Base-by-base conservation (phyloP, 2,888 invertebrate genomes). In the Malachius bipustulatus region DNA sequence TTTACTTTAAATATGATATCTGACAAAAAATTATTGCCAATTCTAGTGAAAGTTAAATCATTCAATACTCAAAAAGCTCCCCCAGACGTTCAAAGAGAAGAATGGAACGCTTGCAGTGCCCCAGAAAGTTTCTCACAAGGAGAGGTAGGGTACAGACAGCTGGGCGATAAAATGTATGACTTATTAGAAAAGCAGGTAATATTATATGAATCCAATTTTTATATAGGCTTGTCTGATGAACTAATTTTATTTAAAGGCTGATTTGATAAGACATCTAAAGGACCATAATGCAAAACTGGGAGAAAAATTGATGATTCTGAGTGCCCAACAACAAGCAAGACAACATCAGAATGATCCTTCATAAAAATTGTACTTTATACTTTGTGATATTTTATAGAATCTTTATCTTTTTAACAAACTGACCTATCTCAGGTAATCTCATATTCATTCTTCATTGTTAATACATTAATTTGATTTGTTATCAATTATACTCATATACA, bases 261-360 rank as follows among this genome's bases (percentile, higher is more conserved):
- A 79, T 59, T 62, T 79, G 4, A 80, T 81, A 43, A 65, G 70
- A 50, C 77, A 77, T 52, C 60, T 79, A 36, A 70, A 70, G 44
- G 78, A 79, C 50, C 77, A 78, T 45, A 77, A 79, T 48, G 69
- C 69, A 15, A 69, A 70, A 49, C 61, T 80, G 27, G 73, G 75
- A 44, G 71, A 74, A 46, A 76, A 73, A 54, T 62, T 80, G 47
- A 73, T 78, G 65, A 60, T 69, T 38, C 56, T 74, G 47, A 71
- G 67, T 53, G 64, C 68, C 32, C 69, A 67, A 55, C 50, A 69
- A 37, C 63, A 62, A 35, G 48, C 51, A n/a, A 43, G 51, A 31
- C 16, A 11, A 26, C 31, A 26, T 16, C 24, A 6, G 24, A n/a
- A 19, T n/a, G n/a, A n/a, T n/a, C n/a, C n/a, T n/a, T n/a, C n/a